Percentiles rank a stretch among this genome's conserved stretches.
These are phyloP conservation scores for Lagenorhynchus albirostris DNA, from an alignment of 2,113 vertebrate genomes.

Conservation along the genomic window DNA sequence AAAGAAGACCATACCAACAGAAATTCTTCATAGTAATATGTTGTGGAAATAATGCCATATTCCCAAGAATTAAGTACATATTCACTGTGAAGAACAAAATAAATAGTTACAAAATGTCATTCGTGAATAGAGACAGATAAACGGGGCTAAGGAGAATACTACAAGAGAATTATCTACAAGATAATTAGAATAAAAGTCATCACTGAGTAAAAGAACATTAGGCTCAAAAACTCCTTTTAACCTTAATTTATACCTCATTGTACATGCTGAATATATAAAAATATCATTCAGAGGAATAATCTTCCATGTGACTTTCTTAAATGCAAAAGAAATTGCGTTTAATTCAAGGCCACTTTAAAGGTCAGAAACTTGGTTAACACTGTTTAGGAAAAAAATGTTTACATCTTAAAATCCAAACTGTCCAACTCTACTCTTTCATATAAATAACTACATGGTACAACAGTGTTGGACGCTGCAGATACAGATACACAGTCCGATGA, in stretches of 20 bases:
- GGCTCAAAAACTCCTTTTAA: neutral
- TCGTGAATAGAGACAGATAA: neutral
- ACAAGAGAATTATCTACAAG: neutral
- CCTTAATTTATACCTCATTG: neutral
- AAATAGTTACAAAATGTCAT: neutral
- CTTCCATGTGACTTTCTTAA: neutral
- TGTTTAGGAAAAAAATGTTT: neutral
- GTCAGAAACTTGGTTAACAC: neutral
- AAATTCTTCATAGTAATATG: neutral
- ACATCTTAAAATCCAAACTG: neutral
- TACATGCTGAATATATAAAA: neutral
- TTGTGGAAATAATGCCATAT: neutral
- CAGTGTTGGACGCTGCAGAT: neutral
- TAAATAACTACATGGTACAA: neutral
- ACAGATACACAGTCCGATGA: neutral
- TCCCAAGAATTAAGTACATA: neutral
- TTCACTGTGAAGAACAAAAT: neutral
- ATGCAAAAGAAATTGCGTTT: neutral
- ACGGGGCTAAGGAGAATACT: neutral
- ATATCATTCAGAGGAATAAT: neutral
- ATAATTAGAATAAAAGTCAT: neutral
- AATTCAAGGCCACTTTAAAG: slow-evolving; percentile 17
- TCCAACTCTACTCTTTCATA: neutral
- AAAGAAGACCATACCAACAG: neutral
- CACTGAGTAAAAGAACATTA: neutral